Percentiles rank a stretch among this genome's conserved stretches.
These are phyloP conservation scores for Drosophila falleni DNA, from an alignment of 2,888 invertebrate species.

Conservation along the genomic window DNA sequence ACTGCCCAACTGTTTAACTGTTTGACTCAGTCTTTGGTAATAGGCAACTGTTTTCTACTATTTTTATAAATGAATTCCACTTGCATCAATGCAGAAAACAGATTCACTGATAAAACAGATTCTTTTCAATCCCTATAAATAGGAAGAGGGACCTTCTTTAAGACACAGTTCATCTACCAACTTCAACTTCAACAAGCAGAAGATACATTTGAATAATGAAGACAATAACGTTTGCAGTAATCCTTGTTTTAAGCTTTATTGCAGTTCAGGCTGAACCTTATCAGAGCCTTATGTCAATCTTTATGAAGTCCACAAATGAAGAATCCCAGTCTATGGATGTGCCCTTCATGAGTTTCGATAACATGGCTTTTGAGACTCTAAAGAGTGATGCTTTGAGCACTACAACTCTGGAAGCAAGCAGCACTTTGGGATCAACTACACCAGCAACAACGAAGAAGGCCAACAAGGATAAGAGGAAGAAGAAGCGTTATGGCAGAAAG, in stretches of 20 bases:
- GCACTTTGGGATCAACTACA: background rate
- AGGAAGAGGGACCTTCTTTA: background rate
- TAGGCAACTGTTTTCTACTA: slow-evolving; percentile 45
- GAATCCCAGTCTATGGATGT: slow-evolving; percentile 27
- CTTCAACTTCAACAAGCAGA: background rate
- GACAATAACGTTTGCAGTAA: background rate
- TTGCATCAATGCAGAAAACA: background rate
- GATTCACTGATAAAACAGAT: slow-evolving; percentile 10
- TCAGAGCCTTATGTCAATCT: background rate
- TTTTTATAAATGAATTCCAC: background rate
- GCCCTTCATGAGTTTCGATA: slow-evolving; percentile 48
- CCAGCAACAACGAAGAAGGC: background rate
- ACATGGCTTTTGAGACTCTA: slow-evolving; percentile 36
- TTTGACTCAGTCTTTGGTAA: slow-evolving; percentile 31
- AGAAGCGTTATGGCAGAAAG: background rate
- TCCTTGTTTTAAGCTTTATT: slow-evolving; percentile 15
- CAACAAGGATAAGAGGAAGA: background rate
- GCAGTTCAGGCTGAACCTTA: background rate
- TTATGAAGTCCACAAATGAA: slow-evolving; percentile 6
- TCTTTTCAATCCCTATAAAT: slow-evolving; percentile 34
- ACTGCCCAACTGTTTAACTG: background rate
- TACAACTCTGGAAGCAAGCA: slow-evolving; percentile 11
- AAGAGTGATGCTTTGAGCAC: slow-evolving; percentile 30
- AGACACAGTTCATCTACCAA: slow-evolving; percentile 29
- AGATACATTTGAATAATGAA: slow-evolving; percentile 20